Conservation (phyloP, 1,140 invertebrate genomes). For the Rhynchophorus ferrugineus region DNA sequence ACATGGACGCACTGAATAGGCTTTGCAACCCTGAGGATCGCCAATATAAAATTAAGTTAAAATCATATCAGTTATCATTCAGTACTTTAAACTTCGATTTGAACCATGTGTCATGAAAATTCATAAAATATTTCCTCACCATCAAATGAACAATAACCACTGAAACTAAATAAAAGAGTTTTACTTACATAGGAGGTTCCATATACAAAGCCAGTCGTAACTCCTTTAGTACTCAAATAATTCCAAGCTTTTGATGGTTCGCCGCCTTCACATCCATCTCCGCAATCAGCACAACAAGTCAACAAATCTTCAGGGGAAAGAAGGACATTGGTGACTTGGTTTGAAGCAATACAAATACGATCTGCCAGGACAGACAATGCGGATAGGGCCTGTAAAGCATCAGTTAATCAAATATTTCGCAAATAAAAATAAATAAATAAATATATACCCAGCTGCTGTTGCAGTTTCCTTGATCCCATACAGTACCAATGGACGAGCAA, state of each 20-base stretch:
- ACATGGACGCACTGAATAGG: background rate
- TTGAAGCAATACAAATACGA: slow-evolving; percentile 56
- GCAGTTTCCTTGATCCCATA: slow-evolving; percentile 64
- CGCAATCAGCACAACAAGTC: slow-evolving; percentile 49
- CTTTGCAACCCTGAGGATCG: slow-evolving; percentile 2
- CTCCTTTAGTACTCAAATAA: slow-evolving; percentile 52
- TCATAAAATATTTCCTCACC: too few relatives aligned
- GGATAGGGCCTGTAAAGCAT: slow-evolving; percentile 50
- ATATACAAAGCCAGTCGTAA: background rate
- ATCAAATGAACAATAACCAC: too few relatives aligned
- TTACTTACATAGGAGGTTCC: background rate
- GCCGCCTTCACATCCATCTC: slow-evolving; percentile 56
- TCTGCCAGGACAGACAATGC: slow-evolving; percentile 63
- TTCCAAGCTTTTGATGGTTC: slow-evolving; percentile 54
- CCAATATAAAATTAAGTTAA: too few relatives aligned
- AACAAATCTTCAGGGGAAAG: slow-evolving; percentile 56
- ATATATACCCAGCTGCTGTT: slow-evolving; percentile 60
- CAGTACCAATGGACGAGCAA: slow-evolving; percentile 70
- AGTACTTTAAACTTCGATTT: too few relatives aligned
- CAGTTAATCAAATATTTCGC: background rate
- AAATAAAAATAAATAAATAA: slow-evolving; percentile 2
- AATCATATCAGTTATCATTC: too few relatives aligned
- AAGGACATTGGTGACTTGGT: slow-evolving; percentile 47
- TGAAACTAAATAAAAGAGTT: too few relatives aligned
- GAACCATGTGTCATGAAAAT: too few relatives aligned